phyloP scores from a whole-genome alignment of 2,888 invertebrate species.

The Mactromeris polynyma region DNA sequence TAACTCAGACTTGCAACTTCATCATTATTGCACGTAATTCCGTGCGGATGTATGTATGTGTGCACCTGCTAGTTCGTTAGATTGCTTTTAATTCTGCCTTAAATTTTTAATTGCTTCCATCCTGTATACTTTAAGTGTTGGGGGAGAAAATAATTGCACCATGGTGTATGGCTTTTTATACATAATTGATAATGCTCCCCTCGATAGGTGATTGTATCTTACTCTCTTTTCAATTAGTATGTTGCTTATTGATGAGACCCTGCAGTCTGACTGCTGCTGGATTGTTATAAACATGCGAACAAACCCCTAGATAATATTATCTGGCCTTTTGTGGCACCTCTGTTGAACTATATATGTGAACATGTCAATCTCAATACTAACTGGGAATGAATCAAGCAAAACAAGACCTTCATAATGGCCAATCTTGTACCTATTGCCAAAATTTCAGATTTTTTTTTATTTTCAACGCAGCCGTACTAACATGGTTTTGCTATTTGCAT shows the following conservation, averaged over 20 bases:
- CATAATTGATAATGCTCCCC: background rate
- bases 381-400: background rate
- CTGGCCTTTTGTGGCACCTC: background rate
- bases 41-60: background rate
- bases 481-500: too few species aligned
- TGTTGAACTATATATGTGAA: background rate
- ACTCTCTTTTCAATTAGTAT: background rate
- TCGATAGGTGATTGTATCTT: background rate
- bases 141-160: background rate
- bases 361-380: background rate
- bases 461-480: too few species aligned
- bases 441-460: too few species aligned
- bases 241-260: conserved; percentile 3
- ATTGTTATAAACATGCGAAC: background rate
- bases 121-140: background rate
- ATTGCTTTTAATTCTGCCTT: background rate
- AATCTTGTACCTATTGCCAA: too few species aligned
- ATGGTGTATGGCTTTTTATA: background rate
- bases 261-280: background rate
- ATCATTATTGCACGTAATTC: background rate
- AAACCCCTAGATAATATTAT: conserved; percentile 3
- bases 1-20: background rate
- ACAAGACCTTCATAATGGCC: too few species aligned
- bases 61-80: background rate
- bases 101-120: conserved; percentile 9